Conservation (phyloP, 2,113 vertebrate genomes). For the Xiphophorus couchianus region DNA sequence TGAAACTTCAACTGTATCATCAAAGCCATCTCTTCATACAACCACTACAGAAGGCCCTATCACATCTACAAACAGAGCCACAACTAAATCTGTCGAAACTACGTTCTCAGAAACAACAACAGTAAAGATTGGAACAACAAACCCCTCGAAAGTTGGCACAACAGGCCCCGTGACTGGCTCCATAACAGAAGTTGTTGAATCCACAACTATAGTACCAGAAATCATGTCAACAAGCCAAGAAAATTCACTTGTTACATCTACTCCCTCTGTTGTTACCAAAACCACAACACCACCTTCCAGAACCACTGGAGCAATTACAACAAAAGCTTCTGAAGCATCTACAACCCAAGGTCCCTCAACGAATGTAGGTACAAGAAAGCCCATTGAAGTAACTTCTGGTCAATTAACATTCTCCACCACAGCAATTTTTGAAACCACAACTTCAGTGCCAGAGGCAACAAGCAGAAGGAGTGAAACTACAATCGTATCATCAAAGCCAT, state of each 20-base stretch:
- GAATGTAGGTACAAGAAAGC: not conserved
- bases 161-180: constrained; percentile 8
- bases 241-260: constrained; percentile 7
- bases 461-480: constrained; percentile 9
- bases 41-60: not conserved
- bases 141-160: not conserved
- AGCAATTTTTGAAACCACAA: constrained; percentile 10
- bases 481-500: constrained; percentile 12
- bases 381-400: not conserved
- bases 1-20: constrained; percentile 17
- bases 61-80: not conserved
- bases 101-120: not conserved
- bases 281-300: not conserved
- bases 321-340: not conserved
- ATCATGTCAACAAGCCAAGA: not conserved
- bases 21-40: constrained; percentile 1
- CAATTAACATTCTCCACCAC: constrained; percentile 4
- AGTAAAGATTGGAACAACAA: not conserved
- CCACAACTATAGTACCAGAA: not conserved
- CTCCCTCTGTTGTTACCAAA: not conserved
- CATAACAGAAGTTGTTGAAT: constrained; percentile 15
- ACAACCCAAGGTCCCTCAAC: not conserved
- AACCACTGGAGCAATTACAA: too few species aligned
- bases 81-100: not conserved
- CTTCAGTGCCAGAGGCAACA: not conserved